These are phyloP conservation scores for Eurytoma adleriae DNA, from an alignment of 2,888 invertebrate genomes.

Conservation along the genomic window DNA sequence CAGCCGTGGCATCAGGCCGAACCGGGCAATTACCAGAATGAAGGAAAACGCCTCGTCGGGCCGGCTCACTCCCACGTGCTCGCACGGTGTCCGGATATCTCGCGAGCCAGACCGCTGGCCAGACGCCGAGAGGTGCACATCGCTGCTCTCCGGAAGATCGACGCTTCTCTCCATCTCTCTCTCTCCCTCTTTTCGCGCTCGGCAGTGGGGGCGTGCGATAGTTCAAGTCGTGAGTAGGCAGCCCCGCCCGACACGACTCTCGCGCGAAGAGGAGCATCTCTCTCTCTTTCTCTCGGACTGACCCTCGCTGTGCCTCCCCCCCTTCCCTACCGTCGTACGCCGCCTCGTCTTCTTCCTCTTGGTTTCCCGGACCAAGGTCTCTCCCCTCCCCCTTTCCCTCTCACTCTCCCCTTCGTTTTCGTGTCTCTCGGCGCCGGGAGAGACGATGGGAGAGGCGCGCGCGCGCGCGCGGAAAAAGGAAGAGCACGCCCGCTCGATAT, in stretches of 20 bases:
- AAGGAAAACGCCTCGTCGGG: neutral
- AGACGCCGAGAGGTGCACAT: slow-evolving; percentile 13
- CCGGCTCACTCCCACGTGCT: slow-evolving; percentile 2
- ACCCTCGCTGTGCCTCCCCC: slow-evolving; percentile 74
- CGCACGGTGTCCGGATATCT: neutral
- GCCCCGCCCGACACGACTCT: slow-evolving; percentile 75
- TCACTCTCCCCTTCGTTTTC: slow-evolving; percentile 43
- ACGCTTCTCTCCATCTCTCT: slow-evolving; percentile 53
- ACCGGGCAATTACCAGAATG: neutral
- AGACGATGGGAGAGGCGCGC: neutral
- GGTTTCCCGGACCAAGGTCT: slow-evolving; percentile 51
- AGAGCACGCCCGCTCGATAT: too few relatives aligned
- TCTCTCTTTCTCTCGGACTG: slow-evolving; percentile 65
- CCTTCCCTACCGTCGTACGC: slow-evolving; percentile 49
- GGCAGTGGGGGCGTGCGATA: slow-evolving; percentile 79
- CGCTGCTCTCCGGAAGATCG: slow-evolving; percentile 43
- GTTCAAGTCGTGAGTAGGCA: slow-evolving; percentile 79
- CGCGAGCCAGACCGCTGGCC: slow-evolving; percentile 21
- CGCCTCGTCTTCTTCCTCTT: slow-evolving; percentile 52
- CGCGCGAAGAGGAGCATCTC: slow-evolving; percentile 70
- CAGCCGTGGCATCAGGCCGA: too few relatives aligned
- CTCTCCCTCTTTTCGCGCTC: slow-evolving; percentile 36
- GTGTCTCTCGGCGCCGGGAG: slow-evolving; percentile 26
- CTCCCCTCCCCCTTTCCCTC: slow-evolving; percentile 28
- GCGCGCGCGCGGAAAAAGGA: neutral